phyloP scores from a whole-genome alignment of 1,140 invertebrate species.

The Pogonomyrmex barbatus region DNA sequence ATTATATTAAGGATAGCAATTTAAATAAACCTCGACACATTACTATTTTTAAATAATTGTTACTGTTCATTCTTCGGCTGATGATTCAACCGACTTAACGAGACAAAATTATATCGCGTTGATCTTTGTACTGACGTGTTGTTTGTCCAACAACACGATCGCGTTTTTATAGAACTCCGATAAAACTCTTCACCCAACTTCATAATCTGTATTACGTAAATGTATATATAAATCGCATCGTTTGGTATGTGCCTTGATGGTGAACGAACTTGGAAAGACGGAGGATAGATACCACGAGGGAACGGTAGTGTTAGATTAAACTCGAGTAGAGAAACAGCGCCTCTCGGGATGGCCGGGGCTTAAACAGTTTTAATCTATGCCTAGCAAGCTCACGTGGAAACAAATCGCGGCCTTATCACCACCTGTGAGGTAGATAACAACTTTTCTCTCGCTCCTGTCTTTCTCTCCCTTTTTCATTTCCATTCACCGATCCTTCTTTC shows the following conservation, averaged over 20 bases:
- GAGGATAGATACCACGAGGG: conserved; percentile 71
- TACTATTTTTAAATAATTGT: conserved; percentile 32
- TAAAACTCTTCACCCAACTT: neutral
- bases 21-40: conserved; percentile 39
- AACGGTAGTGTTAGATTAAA: conserved; percentile 80
- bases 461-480: conserved; percentile 47
- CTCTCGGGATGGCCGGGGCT: conserved; percentile 70
- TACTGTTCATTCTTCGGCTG: conserved; percentile 23
- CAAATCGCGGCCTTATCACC: conserved; percentile 82
- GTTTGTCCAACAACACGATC: neutral
- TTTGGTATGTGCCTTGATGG: conserved; percentile 58
- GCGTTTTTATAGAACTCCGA: neutral
- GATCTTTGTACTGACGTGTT: conserved; percentile 13
- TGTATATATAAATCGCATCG: conserved; percentile 56
- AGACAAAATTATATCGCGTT: neutral
- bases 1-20: conserved; percentile 61
- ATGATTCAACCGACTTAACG: conserved; percentile 4
- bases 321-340: conserved; percentile 74
- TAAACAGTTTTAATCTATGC: conserved; percentile 80
- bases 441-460: conserved; percentile 77
- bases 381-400: conserved; percentile 77
- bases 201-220: conserved; percentile 25
- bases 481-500: conserved; percentile 27
- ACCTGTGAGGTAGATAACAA: conserved; percentile 81
- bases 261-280: conserved; percentile 72